A percentile compares a stretch with the other conserved stretches of the same genome.
phyloP scores from a whole-genome alignment of 2,888 invertebrate species.

The Zootermopsis nevadensis region DNA sequence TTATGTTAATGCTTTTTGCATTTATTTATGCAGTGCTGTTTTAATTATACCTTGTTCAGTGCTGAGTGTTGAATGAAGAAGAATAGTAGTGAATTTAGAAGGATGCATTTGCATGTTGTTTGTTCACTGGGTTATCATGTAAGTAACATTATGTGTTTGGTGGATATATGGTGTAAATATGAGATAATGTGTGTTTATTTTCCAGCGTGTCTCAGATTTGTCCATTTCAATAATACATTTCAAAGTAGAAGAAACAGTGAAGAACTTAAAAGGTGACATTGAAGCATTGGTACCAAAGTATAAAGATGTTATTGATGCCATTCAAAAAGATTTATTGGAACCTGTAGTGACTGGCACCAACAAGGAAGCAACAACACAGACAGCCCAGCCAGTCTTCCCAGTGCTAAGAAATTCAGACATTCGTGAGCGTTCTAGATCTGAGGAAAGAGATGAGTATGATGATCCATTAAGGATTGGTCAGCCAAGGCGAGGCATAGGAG shows the following conservation, averaged over 20 bases:
- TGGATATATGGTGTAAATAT: neutral
- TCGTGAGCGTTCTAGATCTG: too few species aligned
- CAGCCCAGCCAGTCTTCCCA: too few species aligned
- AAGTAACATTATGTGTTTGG: neutral
- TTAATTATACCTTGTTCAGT: neutral
- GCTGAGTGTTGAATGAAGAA: neutral
- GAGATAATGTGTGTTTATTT: neutral
- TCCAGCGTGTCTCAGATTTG: slow-evolving; percentile 62
- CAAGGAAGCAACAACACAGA: slow-evolving; percentile 44
- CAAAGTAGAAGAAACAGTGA: slow-evolving; percentile 69
- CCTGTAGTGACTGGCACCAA: slow-evolving; percentile 58
- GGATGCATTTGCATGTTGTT: neutral
- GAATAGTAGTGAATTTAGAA: neutral
- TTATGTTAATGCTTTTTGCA: too few species aligned
- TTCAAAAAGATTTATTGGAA: slow-evolving; percentile 76
- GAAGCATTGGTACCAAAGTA: slow-evolving; percentile 74
- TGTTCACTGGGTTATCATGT: neutral
- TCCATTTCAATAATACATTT: slow-evolving; percentile 73
- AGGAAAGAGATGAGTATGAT: slow-evolving; percentile 30
- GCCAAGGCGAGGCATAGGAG: slow-evolving; percentile 33
- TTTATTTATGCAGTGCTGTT: too few species aligned
- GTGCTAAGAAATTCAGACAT: neutral
- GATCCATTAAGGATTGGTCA: slow-evolving; percentile 42
- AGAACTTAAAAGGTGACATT: slow-evolving; percentile 68
- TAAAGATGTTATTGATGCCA: slow-evolving; percentile 70